These are phyloP conservation scores for Ambastaia sidthimunki DNA, from an alignment of 2,797 vertebrate genomes.

Conservation along the genomic window DNA sequence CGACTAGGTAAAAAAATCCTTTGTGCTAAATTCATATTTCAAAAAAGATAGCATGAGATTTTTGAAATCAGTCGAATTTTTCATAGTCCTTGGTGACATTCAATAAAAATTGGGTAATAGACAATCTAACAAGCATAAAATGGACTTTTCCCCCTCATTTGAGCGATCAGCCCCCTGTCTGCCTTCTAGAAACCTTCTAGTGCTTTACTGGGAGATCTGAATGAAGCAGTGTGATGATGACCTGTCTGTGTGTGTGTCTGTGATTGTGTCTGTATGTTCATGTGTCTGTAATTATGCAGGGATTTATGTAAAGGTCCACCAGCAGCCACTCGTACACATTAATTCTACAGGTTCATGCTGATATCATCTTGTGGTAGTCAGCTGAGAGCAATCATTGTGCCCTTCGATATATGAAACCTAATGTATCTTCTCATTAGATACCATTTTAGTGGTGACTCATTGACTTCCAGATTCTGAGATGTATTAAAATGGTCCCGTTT, in stretches of 20 bases:
- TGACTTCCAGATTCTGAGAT: constrained; percentile 17
- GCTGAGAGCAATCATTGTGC: not conserved
- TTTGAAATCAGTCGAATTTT: not conserved
- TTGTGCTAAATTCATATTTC: constrained; percentile 19
- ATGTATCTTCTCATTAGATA: constrained; percentile 4
- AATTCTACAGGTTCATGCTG: constrained; percentile 8
- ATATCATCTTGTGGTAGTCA: constrained; percentile 10
- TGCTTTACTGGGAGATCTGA: constrained; percentile 55
- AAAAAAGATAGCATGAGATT: not conserved
- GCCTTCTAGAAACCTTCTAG: constrained; percentile 54
- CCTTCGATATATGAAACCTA: constrained; percentile 22
- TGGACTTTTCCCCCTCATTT: constrained; percentile 64
- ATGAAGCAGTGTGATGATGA: constrained; percentile 57
- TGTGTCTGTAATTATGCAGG: constrained; percentile 57
- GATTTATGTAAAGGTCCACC: not conserved
- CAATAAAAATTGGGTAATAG: constrained; percentile 55
- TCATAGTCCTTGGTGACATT: constrained; percentile 30
- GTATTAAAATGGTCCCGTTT: not conserved
- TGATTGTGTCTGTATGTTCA: constrained; percentile 52
- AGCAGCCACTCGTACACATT: not conserved
- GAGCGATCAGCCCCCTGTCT: constrained; percentile 37
- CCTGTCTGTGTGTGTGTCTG: constrained; percentile 41
- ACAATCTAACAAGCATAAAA: constrained; percentile 61
- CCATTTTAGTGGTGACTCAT: not conserved
- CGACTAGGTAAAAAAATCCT: constrained; percentile 16